Percentiles rank a stretch among this genome's conserved stretches.
phyloP scores from a whole-genome alignment of 64 coral and sea anemone species.

The Stichodactyla mertensii region DNA sequence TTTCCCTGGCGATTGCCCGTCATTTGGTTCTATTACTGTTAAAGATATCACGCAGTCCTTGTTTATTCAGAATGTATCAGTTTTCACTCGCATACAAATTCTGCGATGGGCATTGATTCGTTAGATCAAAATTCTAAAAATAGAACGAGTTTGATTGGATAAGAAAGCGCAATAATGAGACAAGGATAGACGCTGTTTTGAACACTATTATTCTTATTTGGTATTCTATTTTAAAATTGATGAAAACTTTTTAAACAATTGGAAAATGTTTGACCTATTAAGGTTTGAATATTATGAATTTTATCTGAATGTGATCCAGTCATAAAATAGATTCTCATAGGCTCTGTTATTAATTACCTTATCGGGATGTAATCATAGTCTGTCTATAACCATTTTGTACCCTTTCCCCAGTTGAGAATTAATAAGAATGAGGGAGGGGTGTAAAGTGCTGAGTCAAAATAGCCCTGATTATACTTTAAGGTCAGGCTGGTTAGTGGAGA shows the following conservation, averaged over 20 bases:
- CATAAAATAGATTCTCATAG: neutral
- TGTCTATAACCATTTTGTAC: neutral
- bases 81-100: neutral
- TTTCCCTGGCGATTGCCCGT: no score
- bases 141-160: neutral
- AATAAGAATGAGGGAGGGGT: neutral
- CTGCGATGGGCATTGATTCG: neutral
- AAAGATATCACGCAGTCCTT: neutral
- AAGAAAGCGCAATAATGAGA: neutral
- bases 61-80: neutral
- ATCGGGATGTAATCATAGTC: neutral
- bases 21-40: no score
- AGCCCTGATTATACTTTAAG: no score
- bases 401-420: neutral
- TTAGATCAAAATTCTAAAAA: neutral
- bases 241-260: conserved; percentile 6
- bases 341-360: neutral
- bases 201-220: neutral
- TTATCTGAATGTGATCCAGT: conserved; percentile 12
- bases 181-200: neutral
- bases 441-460: no score
- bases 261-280: conserved; percentile 9
- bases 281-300: conserved; percentile 7
- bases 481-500: no score
- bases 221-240: conserved; percentile 11